Evolutionary conservation across 1,140 invertebrate species (phyloP), one percentile per base, ranked within the genome.

Genomic region (Zaprionus africanus): DNA sequence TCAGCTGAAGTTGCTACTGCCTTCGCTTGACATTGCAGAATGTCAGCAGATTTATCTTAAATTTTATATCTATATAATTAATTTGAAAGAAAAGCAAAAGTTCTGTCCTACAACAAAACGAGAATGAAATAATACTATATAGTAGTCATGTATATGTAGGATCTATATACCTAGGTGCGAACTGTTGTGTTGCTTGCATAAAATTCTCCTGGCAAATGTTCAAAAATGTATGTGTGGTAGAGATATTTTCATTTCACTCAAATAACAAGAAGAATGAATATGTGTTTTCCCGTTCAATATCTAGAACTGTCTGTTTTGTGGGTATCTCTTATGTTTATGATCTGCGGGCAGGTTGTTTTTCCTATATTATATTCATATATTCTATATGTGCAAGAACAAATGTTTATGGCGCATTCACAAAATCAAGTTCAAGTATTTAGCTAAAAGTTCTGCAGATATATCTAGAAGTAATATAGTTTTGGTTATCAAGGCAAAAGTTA

Each of bases 381-480:
- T 43, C 22, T 66, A 38, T 70, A 31, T 67, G 64, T 59, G 54
- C 24, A 60, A 51, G 28, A 38, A 63, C 65, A 57, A 57, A 63
- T 71, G 38, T 58, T 67, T 59, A 62, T 76, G 66, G 41, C 7
- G 56, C 24, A 59, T 80, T 88, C 81, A 84, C 85, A 84, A 90
- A 75, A 90, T 88, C 85, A 88, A 88, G 85, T 90, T 88, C 85
- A 88, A 90, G 85, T 84, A 59, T 84, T 79, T 81, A 54, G 58
- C 46, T 56, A 64, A 62, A 62, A 69, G 61, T 31, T 57, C 19
- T 59, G 12, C 17, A 36, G 28, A 57, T 57, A 57, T 34, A 34
- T 34, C 31, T 34, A 34, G 3, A 34, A 11, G 31, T 11, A 11
- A 31, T 34, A 34, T 34, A 34, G 9, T 2, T 34, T 26, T 26